These are phyloP conservation scores for Agrochola circellaris DNA, from an alignment of 2,888 invertebrate species.

Conservation along the genomic window DNA sequence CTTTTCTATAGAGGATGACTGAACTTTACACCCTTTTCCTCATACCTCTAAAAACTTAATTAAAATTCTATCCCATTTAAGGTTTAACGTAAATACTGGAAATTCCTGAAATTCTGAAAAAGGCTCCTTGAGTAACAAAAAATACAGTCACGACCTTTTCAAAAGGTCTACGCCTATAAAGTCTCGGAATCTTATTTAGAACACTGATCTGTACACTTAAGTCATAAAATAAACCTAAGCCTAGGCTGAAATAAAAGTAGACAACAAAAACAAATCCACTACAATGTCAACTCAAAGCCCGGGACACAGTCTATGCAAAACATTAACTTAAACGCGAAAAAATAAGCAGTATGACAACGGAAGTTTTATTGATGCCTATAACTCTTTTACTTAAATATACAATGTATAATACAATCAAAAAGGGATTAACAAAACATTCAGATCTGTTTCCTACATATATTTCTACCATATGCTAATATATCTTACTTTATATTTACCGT, in stretches of 20 bases:
- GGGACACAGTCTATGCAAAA: constrained; percentile 20
- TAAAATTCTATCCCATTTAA: not conserved
- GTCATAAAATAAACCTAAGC: constrained; percentile 47
- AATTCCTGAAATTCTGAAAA: not conserved
- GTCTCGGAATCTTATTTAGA: constrained; percentile 29
- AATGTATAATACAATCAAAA: constrained; percentile 34
- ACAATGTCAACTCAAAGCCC: constrained; percentile 18
- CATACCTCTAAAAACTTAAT: not conserved
- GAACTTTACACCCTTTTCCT: no score
- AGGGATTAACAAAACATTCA: constrained; percentile 35
- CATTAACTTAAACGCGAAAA: constrained; percentile 11
- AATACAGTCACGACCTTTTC: not conserved
- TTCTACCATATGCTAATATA: constrained; percentile 68
- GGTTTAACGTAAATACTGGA: not conserved
- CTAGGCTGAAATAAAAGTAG: constrained; percentile 34
- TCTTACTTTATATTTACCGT: constrained; percentile 69
- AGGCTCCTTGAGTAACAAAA: not conserved
- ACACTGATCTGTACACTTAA: constrained; percentile 40
- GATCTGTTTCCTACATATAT: constrained; percentile 36
- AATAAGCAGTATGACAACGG: constrained; percentile 23
- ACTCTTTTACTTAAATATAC: constrained; percentile 16
- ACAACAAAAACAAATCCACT: constrained; percentile 46
- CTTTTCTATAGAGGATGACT: no score
- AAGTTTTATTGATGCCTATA: constrained; percentile 18
- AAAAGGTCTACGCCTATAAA: constrained; percentile 14